Conservation (phyloP, 2,113 vertebrate genomes). For the Sylvicapra grimmia region DNA sequence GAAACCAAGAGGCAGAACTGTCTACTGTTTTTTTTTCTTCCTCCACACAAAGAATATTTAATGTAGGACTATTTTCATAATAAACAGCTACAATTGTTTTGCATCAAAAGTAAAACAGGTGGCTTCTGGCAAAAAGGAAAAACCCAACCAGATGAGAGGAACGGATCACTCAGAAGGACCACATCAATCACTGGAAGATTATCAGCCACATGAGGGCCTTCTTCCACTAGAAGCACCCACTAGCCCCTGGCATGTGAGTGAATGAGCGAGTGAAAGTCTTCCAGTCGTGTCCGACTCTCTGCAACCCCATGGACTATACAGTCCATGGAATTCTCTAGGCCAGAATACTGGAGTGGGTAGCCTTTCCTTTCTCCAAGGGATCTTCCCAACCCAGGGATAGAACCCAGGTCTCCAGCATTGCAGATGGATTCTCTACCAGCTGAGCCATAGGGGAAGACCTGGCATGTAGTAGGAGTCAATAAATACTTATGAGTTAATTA, state of each 20-base stretch:
- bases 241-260: background rate
- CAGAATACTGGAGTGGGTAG: background rate
- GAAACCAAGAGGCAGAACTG: conserved; percentile 56
- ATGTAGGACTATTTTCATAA: conserved; percentile 38
- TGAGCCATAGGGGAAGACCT: background rate
- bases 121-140: background rate
- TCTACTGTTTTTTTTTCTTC: conserved; percentile 11
- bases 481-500: background rate
- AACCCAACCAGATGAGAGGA: background rate
- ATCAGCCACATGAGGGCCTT: background rate
- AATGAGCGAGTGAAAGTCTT: background rate
- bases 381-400: background rate
- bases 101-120: background rate
- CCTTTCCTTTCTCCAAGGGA: background rate
- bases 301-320: background rate
- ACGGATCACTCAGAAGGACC: background rate
- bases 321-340: background rate
- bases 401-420: background rate
- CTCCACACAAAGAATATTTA: conserved; percentile 47
- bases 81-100: conserved; percentile 18
- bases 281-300: background rate
- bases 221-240: background rate
- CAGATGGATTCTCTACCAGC: background rate
- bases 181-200: background rate
- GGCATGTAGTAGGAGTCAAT: background rate